Percentiles rank a stretch among this genome's conserved stretches.
phyloP scores from a whole-genome alignment of 2,797 vertebrate species.

The Intellagama lesueurii region DNA sequence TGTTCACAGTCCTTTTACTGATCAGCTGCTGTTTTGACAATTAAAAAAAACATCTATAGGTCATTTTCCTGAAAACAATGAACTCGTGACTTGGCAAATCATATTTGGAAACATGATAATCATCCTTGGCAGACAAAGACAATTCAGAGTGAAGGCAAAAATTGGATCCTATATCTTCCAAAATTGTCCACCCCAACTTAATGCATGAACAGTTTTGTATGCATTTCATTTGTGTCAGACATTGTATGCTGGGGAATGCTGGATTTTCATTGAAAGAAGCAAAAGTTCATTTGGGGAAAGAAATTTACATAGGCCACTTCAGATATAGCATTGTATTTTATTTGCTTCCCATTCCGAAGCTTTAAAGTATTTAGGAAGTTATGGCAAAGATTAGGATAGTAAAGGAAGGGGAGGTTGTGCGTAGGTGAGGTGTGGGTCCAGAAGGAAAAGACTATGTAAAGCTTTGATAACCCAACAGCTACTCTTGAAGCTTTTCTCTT shows the following conservation, averaged over 20 bases:
- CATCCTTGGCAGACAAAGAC: background rate
- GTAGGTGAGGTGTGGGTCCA: too few relatives aligned
- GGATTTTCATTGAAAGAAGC: background rate
- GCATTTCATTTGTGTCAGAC: background rate
- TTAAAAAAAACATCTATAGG: background rate
- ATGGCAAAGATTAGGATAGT: background rate
- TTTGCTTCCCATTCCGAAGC: too few relatives aligned
- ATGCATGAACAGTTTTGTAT: background rate
- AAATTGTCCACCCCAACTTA: background rate
- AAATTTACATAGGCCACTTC: background rate
- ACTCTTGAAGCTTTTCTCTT: background rate
- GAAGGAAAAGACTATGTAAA: background rate
- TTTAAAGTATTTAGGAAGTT: background rate
- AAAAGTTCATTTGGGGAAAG: background rate
- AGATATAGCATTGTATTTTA: background rate
- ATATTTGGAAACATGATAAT: background rate
- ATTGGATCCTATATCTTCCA: background rate
- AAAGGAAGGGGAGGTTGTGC: background rate
- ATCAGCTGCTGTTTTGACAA: background rate
- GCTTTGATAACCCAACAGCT: background rate
- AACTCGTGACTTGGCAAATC: background rate
- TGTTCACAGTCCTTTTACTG: background rate
- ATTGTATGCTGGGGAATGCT: background rate
- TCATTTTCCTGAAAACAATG: background rate
- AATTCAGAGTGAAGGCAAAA: background rate